Evolutionary conservation across 1,140 invertebrate genomes (phyloP), one percentile per base, ranked within the genome.

Genomic region (Bradynema listronoti): DNA sequence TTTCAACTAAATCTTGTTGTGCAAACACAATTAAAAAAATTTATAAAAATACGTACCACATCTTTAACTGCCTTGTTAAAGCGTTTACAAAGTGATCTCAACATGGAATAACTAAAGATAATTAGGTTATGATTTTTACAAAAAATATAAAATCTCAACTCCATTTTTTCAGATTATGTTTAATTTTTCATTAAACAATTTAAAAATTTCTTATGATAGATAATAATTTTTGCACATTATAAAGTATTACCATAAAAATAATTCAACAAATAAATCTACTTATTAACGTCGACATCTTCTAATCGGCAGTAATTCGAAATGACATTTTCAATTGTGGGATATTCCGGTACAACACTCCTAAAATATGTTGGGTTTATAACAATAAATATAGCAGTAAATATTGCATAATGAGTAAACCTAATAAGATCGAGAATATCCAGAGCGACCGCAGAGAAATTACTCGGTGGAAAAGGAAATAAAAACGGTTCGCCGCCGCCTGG

Each of bases 381-480:
- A 14, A n/a, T 22, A n/a, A 1, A 3, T 51, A 7, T 51, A 4
- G 19, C 16, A 33, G 11, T 11, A 7, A 14, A n/a, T 11, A 27
- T 51, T 52, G 24, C 32, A n/a, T 11, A 53, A 53, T 11, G 22
- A 27, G 19, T 27, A 16, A 27, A 65, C 60, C 60, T 62, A 22
- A 62, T 51, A 49, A 51, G 42, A 51, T 62, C 60, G 4, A 62
- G 16, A 32, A 62, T 36, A 24, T 62, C 60, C 9, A 63, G n/a
- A 29, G 25, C 34, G 27, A 32, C 41, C 4, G 33, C 59, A 41
- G 32, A 41, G 4, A 49, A 33, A 22, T 33, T 33, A 54, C 60
- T 64, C 59, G 42, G 42, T 9, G 22, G 42, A 27, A 41, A 64
- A 34, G 61, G 57, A 41, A 41, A 63, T 9, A 33, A 49, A 16